phyloP scores from a whole-genome alignment of 1,140 invertebrate species.

The Anastatus disparis region DNA sequence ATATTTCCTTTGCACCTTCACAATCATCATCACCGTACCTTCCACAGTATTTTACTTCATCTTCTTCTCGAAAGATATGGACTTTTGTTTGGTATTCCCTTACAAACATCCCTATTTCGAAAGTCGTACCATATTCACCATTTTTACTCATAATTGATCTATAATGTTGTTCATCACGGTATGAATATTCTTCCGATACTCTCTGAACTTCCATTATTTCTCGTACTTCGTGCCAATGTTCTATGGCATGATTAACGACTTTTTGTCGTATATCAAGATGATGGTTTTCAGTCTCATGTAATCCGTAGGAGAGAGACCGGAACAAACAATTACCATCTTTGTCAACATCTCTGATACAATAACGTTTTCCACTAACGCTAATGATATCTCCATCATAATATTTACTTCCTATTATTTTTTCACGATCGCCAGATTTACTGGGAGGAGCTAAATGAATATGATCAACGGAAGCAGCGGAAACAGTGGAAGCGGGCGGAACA shows the following conservation, averaged over 20 bases:
- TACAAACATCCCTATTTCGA: not conserved
- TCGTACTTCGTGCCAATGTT: constrained; percentile 8
- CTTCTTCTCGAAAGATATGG: not conserved
- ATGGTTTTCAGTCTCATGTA: not conserved
- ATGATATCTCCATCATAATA: no score
- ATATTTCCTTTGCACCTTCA: not conserved
- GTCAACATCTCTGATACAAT: not conserved
- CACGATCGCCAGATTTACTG: no score
- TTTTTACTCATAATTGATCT: not conserved
- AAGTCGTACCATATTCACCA: not conserved
- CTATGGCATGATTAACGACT: constrained; percentile 5
- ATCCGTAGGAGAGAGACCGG: not conserved
- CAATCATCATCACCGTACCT: not conserved
- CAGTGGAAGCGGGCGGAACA: no score
- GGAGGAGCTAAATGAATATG: no score
- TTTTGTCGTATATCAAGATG: not conserved
- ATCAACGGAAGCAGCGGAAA: no score
- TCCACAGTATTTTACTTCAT: not conserved
- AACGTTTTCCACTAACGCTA: no score
- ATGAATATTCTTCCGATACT: no score
- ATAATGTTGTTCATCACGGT: not conserved
- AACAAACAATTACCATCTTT: not conserved
- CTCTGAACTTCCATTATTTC: not conserved
- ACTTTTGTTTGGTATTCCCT: not conserved
- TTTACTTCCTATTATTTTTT: no score